phyloP scores from a whole-genome alignment of 37 sponge, comb jelly and placozoan genomes.

The Bolinopsis microptera region DNA sequence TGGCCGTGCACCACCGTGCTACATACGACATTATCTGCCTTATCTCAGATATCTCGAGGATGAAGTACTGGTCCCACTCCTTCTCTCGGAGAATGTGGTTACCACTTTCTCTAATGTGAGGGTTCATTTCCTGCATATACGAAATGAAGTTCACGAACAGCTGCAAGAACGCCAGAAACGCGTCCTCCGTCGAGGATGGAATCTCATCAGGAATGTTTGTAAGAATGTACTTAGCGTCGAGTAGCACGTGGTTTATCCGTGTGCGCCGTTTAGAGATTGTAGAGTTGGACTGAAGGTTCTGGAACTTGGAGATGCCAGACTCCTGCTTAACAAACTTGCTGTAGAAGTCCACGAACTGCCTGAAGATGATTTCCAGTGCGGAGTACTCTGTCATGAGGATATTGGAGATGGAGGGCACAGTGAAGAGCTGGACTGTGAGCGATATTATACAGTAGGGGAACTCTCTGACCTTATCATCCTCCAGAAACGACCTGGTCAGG shows the following conservation, averaged over 20 bases:
- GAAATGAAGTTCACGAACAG: slow-evolving; percentile 57
- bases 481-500: background rate
- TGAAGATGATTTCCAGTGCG: background rate
- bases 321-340: background rate
- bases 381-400: slow-evolving; percentile 24
- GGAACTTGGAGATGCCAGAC: slow-evolving; percentile 14
- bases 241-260: background rate
- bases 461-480: slow-evolving; percentile 11
- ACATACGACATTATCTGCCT: background rate
- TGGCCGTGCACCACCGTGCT: slow-evolving; percentile 39
- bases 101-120: slow-evolving; percentile 39
- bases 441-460: slow-evolving; percentile 50
- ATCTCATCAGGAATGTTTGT: slow-evolving; percentile 16
- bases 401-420: slow-evolving; percentile 43
- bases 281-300: background rate
- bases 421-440: slow-evolving; percentile 55
- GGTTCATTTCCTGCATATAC: slow-evolving; percentile 65
- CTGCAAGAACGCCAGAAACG: slow-evolving; percentile 23
- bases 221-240: slow-evolving; percentile 45
- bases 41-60: slow-evolving; percentile 41
- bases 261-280: background rate
- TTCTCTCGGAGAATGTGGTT: slow-evolving; percentile 42
- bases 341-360: slow-evolving; percentile 38
- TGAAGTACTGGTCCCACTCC: slow-evolving; percentile 64
- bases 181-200: slow-evolving; percentile 13